phyloP scores from a whole-genome alignment of 1,140 invertebrate species.

The Drosophila ohnishii region DNA sequence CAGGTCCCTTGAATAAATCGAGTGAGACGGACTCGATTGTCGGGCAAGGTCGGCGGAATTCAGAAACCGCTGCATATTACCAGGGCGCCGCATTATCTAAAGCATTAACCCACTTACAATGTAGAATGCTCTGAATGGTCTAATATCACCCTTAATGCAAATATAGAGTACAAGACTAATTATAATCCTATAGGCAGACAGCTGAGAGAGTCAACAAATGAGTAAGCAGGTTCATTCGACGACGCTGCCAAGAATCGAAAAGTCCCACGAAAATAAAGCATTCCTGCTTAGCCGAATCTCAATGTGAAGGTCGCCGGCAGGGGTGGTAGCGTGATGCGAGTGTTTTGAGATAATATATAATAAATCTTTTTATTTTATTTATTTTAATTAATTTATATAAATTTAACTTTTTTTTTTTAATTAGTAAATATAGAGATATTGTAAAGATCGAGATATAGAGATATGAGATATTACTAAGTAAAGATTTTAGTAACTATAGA shows the following conservation, averaged over 20 bases:
- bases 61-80: constrained; percentile 7
- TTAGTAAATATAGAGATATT: no score
- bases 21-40: constrained; percentile 1
- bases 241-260: constrained; percentile 39
- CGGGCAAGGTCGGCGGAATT: constrained; percentile 8
- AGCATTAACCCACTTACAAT: not conserved
- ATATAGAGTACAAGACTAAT: constrained; percentile 37
- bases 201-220: constrained; percentile 41
- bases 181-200: constrained; percentile 25
- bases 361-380: not conserved
- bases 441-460: no score
- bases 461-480: no score
- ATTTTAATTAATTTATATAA: not conserved
- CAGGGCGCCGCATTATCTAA: constrained; percentile 13
- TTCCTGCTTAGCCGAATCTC: constrained; percentile 25
- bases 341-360: not conserved
- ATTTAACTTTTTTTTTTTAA: no score
- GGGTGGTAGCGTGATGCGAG: constrained; percentile 17
- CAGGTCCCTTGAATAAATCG: constrained; percentile 7
- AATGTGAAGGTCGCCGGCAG: constrained; percentile 53
- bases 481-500: no score
- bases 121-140: constrained; percentile 7
- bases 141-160: constrained; percentile 28
- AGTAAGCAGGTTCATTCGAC: constrained; percentile 39
- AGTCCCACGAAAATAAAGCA: constrained; percentile 34